Conservation (phyloP, 1,140 invertebrate genomes). For the Conus ventricosus region DNA sequence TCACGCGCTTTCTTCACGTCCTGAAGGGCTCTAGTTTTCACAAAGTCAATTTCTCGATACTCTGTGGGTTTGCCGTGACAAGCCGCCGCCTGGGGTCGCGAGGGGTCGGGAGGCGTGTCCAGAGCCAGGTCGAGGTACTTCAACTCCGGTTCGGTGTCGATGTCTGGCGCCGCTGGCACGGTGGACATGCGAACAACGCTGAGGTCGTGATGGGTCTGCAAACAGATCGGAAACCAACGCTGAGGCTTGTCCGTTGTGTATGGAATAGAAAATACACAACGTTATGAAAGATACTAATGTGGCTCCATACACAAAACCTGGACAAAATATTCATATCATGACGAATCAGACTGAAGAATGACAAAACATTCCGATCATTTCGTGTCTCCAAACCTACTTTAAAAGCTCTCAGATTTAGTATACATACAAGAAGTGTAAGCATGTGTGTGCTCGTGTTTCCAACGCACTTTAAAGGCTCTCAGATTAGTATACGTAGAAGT, state of each 20-base stretch:
- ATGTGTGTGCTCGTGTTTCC: no score
- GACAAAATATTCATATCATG: not conserved
- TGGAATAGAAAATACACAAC: not conserved
- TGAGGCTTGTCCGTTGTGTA: conserved; percentile 12
- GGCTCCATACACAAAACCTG: not conserved
- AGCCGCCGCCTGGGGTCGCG: conserved; percentile 31
- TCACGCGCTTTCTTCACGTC: conserved; percentile 44
- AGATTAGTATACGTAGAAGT: no score
- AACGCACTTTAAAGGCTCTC: no score
- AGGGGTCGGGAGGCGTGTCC: conserved; percentile 32
- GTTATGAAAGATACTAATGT: no score
- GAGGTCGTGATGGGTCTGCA: conserved; percentile 41
- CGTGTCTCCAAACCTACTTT: no score
- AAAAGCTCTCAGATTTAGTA: no score
- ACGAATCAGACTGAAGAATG: no score
- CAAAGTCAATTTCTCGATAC: conserved; percentile 65
- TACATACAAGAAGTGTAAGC: no score
- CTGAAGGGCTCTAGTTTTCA: conserved; percentile 61
- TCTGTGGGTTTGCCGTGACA: conserved; percentile 52
- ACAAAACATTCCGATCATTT: no score
- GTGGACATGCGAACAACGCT: conserved; percentile 41
- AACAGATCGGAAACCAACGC: conserved; percentile 16
- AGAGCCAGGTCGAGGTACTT: conserved; percentile 62
- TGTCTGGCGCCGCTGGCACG: conserved; percentile 44
- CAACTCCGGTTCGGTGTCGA: conserved; percentile 47